phyloP scores from a whole-genome alignment of 2,113 vertebrate genomes.

The Gnathonemus echidnorhynchus region DNA sequence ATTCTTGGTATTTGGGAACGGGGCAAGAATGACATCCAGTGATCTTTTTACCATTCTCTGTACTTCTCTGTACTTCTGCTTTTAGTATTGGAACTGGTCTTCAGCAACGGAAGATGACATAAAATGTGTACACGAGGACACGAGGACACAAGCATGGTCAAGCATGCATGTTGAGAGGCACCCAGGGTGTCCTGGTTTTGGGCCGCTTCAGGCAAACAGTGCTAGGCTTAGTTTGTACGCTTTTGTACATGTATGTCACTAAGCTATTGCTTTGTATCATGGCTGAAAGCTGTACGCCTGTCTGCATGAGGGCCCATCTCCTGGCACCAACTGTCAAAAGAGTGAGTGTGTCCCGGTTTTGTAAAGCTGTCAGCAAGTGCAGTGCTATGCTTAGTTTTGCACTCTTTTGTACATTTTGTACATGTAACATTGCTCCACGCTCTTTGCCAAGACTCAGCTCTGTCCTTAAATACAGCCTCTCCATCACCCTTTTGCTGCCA shows the following conservation, averaged over 20 bases:
- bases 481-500: background rate
- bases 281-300: background rate
- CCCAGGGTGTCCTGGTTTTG: background rate
- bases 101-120: background rate
- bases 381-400: background rate
- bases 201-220: background rate
- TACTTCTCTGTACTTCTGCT: background rate
- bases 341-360: background rate
- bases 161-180: background rate
- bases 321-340: background rate
- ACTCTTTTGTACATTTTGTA: background rate
- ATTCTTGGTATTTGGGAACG: background rate
- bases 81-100: background rate
- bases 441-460: background rate
- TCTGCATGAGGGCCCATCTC: background rate
- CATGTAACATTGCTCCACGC: background rate
- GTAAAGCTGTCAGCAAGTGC: background rate
- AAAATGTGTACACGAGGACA: background rate
- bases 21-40: background rate
- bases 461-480: background rate
- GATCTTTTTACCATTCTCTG: background rate
- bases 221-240: background rate
- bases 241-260: background rate
- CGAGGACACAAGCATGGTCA: background rate
- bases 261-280: background rate